Base-by-base conservation (phyloP, 1,140 invertebrate genomes). In the Stenopsyche tienmushanensis region DNA sequence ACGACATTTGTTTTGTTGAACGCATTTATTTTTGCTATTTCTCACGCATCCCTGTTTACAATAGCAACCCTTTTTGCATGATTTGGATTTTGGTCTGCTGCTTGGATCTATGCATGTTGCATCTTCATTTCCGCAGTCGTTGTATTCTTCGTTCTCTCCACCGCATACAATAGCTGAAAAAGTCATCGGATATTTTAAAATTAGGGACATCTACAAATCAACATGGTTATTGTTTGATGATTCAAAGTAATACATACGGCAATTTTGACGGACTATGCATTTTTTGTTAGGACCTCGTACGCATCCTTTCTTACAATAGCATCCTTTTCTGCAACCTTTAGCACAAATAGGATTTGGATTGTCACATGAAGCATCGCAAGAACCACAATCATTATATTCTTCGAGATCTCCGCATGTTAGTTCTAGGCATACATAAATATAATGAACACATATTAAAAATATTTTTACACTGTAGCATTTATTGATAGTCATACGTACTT, bases 11-110 rank as follows among this genome's bases (percentile, higher is more conserved):
- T n/a, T n/a, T n/a, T n/a, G n/a, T n/a, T n/a, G 49, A 13, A 52
- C 18, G 17, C 49, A 52, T 26, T 52, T 2, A 26, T 17, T n/a
- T 13, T 3, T 17, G 29, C n/a, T 29, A 18, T 60, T 29, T 24
- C 58, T 60, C 17, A 60, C 29, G 20, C 26, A 47, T 47, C 58
- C 58, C 9, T 15, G 25, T 26, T 60, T 60, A 15, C 58, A 60
- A 18, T 47, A 60, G 21, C 58, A 60, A 34, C 42, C 58, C 23
- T 15, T 2, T 17, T 26, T 9, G 44, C 42, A 49, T 17, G 15
- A 10, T 1, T 1, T 9, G 25, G 29, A 29, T 3, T 7, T 13
- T 47, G 42, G 49, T 17, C 25, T 15, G 17, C 13, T 15, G 7
- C 20, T 41, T 13, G 26, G 26, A 42, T 52, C 26, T 1, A 49